Base-by-base conservation (phyloP, 2,113 vertebrate genomes). In the Lagopus leucura region DNA sequence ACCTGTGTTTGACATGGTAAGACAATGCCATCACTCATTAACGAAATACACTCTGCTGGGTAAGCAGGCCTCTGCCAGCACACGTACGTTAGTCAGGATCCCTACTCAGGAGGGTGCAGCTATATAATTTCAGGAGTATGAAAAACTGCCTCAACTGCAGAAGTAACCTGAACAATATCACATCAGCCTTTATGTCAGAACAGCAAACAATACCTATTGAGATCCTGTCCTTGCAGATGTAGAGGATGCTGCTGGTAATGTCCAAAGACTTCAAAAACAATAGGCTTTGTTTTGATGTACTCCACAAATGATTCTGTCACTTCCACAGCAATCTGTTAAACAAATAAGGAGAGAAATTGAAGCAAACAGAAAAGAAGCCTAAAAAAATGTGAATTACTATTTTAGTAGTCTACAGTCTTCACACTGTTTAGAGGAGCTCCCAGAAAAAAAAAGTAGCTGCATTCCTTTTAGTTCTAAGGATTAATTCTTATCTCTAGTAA, bases 181-280 rank as follows among this genome's bases (percentile, higher is more conserved):
- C 65, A 28, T 16, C 48, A 36, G 55, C 65, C 40, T 57, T 50
- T 14, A 28, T 24, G 58, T 25, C 36, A 71, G 20, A 54, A n/a
- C 2, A 89, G 16, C 8, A 54, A 71, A 11, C 89, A 95, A 22
- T 94, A 99, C 99, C 99, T 99, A 97, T 95, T 98, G 65, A 99
- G 96, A 69, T 99, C 99, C 95, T 99, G 99, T 28, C 98, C 99
- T 48, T 99, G 99, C 50, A 97, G 93, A 80, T 99, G 98, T 57
- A 98, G 98, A 8, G 99, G 99, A 77, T 99, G 98, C 94, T 99
- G 99, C 96, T 99, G 99, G 88, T 99, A 99, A 96, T 99, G 99
- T 3, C 99, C 99, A 45, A 99, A 99, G 83, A 99, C 99, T 94
- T 99, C 99, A 95, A 99, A 99, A 67, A 99, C 99, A 20, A 99